Percentiles rank a stretch among this genome's conserved stretches.
Conservation (phyloP, 1,140 invertebrate species). For the Octopus bimaculoides region DNA sequence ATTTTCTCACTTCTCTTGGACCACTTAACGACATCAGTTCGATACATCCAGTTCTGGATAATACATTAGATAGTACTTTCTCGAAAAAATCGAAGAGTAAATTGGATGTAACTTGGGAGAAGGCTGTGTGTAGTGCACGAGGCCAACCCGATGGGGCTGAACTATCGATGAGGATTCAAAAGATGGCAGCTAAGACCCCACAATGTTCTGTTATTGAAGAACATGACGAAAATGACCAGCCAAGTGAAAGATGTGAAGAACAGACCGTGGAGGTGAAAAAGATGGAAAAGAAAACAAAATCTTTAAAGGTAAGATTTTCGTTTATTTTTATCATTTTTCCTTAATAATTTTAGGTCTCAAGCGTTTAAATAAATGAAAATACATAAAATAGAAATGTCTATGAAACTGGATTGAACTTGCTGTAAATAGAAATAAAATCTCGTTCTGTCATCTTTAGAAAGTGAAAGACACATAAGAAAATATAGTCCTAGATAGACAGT, state of each 20-base stretch:
- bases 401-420: no score
- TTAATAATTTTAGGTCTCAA: no score
- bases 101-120: conserved; percentile 44
- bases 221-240: conserved; percentile 22
- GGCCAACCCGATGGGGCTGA: conserved; percentile 53
- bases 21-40: conserved; percentile 49
- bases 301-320: background rate
- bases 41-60: conserved; percentile 40
- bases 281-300: conserved; percentile 13
- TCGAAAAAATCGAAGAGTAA: conserved; percentile 27
- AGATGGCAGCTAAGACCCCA: conserved; percentile 30
- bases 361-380: no score
- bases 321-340: background rate
- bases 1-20: conserved; percentile 26
- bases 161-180: background rate
- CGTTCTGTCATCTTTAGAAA: no score
- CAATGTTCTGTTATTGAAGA: conserved; percentile 20
- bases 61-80: conserved; percentile 35
- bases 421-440: no score
- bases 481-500: no score
- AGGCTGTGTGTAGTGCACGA: conserved; percentile 46
- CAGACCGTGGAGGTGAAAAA: conserved; percentile 5
- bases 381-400: no score
- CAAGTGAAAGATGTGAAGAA: conserved; percentile 16
- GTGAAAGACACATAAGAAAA: no score